Base-by-base conservation (phyloP, 2,888 invertebrate genomes). In the Furcula furcula region DNA sequence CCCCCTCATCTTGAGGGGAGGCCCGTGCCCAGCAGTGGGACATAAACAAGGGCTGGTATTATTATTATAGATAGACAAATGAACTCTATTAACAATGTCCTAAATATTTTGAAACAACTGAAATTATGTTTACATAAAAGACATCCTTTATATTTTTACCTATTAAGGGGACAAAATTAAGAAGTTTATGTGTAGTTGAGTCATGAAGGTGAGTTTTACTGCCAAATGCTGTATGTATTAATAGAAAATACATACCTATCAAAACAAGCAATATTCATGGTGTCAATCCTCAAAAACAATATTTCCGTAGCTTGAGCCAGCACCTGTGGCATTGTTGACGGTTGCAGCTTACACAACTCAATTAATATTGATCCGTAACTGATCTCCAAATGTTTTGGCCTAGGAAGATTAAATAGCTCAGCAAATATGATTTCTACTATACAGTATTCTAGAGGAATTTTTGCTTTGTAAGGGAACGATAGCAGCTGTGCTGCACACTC, bases 241-340 rank as follows among this genome's bases (percentile, higher is more conserved):
- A n/a, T n/a, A n/a, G n/a, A n/a, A n/a, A 20, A 20, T 37, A 59
- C 68, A 58, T 63, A 94, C 93, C 94, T 93, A 82, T 99, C 99
- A 79, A 99, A 96, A 72, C 98, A 97, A 1, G 97, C 94, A 0
- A 97, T 95, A 75, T 98, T 98, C 99, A 99, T 99, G 0, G 95
- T 94, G 73, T 99, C 98, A 66, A 99, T 95, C 46, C 99, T 91
- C 86, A 98, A 94, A 69, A 97, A 99, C 32, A 99, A 85, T 67
- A 99, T 95, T 83, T 99, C 99, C 0, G 98, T 98, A 1, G 99
- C 98, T 81, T 99, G 98, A 0, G 99, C 99, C 54, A 99, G 86
- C 40, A 97, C 96, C 90, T 98, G 98, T 0, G 99, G 99, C 94
- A 99, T 95, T 0, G 97, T 97, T 0, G 97, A 95, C 0, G 99